phyloP scores from a whole-genome alignment of 2,888 invertebrate genomes.

The Callinectes sapidus region DNA sequence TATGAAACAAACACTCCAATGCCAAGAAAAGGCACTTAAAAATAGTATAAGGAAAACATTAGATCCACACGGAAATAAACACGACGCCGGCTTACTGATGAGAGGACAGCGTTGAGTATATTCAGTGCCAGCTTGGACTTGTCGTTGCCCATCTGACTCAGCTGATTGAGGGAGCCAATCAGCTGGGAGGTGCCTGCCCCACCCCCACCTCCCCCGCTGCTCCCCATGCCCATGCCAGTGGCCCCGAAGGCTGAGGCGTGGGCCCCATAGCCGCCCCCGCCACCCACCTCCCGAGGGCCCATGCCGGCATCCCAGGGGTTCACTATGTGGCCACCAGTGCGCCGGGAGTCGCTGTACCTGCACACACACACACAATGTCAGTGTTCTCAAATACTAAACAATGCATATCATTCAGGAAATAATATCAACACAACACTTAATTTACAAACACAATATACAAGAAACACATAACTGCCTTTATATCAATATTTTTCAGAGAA shows the following conservation, averaged over 20 bases:
- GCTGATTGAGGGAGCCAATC: conserved; percentile 54
- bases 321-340: conserved; percentile 41
- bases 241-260: not conserved
- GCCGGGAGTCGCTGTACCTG: conserved; percentile 47
- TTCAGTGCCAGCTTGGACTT: conserved; percentile 53
- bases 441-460: too few relatives aligned
- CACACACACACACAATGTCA: conserved; percentile 12
- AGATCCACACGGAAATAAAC: not conserved
- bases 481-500: too few relatives aligned
- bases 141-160: conserved; percentile 51
- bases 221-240: conserved; percentile 38
- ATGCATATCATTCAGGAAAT: not conserved
- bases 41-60: not conserved
- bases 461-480: too few relatives aligned
- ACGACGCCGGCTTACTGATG: conserved; percentile 39
- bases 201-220: conserved; percentile 31
- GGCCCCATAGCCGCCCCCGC: conserved; percentile 40
- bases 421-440: not conserved
- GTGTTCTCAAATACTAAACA: not conserved
- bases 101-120: conserved; percentile 56
- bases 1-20: not conserved
- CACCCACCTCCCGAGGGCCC: conserved; percentile 38
- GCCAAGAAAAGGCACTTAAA: conserved; percentile 1
- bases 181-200: conserved; percentile 49
- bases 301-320: conserved; percentile 54